phyloP scores from a whole-genome alignment of 2,113 vertebrate genomes.

The Ailurus styani region DNA sequence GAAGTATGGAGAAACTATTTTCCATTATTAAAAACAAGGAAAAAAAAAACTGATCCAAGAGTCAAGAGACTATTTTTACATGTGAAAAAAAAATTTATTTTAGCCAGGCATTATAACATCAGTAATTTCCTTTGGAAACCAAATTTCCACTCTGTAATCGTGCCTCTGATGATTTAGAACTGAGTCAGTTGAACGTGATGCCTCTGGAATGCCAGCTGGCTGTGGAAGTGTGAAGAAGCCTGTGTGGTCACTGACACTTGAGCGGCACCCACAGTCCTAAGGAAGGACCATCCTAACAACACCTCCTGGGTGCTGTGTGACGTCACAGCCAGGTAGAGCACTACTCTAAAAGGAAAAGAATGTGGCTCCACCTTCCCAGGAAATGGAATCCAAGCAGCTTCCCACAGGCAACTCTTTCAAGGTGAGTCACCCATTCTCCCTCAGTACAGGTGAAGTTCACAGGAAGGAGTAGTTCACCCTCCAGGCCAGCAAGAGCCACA shows the following conservation, averaged over 20 bases:
- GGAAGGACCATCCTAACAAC: not conserved
- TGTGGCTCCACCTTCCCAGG: not conserved
- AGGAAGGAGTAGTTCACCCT: not conserved
- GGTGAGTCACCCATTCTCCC: not conserved
- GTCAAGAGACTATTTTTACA: conserved; percentile 26
- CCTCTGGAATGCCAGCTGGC: not conserved
- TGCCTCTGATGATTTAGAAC: not conserved
- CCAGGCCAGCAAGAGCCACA: not conserved
- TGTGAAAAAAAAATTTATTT: not conserved
- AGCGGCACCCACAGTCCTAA: not conserved
- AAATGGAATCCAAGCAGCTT: not conserved
- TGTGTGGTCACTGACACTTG: not conserved
- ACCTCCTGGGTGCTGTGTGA: not conserved
- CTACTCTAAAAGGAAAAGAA: conserved; percentile 8
- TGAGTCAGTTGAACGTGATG: conserved; percentile 35
- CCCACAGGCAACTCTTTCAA: not conserved
- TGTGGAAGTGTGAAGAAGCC: not conserved
- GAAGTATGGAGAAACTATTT: conserved; percentile 25
- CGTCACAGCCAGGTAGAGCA: not conserved
- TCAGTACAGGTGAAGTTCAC: not conserved
- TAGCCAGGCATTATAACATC: not conserved
- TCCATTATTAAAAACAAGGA: conserved; percentile 27
- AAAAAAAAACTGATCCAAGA: conserved; percentile 34
- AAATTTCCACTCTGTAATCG: conserved; percentile 16
- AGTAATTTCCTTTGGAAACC: conserved; percentile 6